Conservation (phyloP, 2,797 vertebrate genomes). For the Spheniscus humboldti region DNA sequence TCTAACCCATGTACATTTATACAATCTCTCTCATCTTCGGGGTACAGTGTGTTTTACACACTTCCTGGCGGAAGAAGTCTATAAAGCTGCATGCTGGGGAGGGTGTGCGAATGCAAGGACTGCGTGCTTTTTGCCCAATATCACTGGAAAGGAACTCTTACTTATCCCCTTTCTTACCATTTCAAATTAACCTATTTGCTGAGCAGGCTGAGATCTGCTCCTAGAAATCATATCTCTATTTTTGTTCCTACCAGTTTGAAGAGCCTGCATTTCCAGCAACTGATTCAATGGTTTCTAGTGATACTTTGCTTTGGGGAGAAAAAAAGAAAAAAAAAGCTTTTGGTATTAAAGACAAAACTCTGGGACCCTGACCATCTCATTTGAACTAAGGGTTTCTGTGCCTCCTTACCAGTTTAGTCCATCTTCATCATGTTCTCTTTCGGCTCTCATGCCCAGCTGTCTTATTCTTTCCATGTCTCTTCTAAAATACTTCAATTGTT, state of each 20-base stretch:
- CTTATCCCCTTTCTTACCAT: neutral
- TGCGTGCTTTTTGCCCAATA: neutral
- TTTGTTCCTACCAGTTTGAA: neutral
- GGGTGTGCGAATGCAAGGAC: neutral
- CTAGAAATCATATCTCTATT: neutral
- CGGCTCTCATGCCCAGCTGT: neutral
- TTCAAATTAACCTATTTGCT: neutral
- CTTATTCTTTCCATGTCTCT: constrained; percentile 62
- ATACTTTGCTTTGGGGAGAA: neutral
- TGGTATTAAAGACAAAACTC: neutral
- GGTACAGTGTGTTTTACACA: neutral
- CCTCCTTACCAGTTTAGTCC: constrained; percentile 56
- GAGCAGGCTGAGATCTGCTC: neutral
- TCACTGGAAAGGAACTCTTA: neutral
- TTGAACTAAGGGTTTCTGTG: neutral
- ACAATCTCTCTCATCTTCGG: neutral
- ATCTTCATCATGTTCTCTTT: constrained; percentile 1
- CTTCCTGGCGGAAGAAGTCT: neutral
- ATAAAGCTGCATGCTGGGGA: neutral
- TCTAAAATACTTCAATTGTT: constrained; percentile 23
- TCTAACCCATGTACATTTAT: neutral
- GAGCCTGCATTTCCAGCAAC: neutral
- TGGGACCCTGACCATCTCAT: neutral
- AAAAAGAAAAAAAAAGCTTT: neutral
- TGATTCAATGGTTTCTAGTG: neutral